These are phyloP conservation scores for Prolemur simus DNA, from an alignment of 2,113 vertebrate species.

Conservation along the genomic window DNA sequence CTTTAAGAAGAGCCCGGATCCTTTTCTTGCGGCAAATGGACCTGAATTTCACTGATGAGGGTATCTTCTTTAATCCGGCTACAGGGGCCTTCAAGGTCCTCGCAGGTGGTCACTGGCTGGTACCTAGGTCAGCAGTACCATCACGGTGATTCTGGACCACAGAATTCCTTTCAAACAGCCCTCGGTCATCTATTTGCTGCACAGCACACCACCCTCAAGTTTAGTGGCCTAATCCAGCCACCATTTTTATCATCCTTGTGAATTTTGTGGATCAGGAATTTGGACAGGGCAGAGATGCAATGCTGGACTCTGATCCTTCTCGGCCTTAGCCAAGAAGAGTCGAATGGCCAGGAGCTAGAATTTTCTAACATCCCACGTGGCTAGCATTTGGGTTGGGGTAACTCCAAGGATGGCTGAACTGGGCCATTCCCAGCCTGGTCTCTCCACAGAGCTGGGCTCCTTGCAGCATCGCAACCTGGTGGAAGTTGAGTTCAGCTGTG, in stretches of 20 bases:
- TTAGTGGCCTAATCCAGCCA: background rate
- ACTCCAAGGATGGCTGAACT: background rate
- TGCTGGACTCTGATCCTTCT: background rate
- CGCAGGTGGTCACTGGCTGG: background rate
- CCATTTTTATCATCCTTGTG: background rate
- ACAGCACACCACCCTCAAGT: background rate
- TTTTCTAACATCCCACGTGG: background rate
- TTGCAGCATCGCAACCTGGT: background rate
- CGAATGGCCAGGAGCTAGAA: constrained; percentile 31
- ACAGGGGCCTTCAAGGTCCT: background rate
- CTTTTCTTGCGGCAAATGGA: background rate
- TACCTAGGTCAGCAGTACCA: accelerated
- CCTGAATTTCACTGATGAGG: background rate
- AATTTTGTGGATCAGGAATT: background rate
- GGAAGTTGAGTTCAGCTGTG: background rate
- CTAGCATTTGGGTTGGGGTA: background rate
- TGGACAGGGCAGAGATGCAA: background rate
- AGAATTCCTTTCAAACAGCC: background rate
- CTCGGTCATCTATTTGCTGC: accelerated
- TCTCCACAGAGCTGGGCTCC: background rate
- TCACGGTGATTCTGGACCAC: accelerated
- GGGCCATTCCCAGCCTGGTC: background rate
- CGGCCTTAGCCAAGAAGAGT: background rate
- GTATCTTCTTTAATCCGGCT: background rate
- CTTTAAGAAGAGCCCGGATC: background rate